phyloP scores from a whole-genome alignment of 2,113 vertebrate species.

The Nesospiza acunhae region DNA sequence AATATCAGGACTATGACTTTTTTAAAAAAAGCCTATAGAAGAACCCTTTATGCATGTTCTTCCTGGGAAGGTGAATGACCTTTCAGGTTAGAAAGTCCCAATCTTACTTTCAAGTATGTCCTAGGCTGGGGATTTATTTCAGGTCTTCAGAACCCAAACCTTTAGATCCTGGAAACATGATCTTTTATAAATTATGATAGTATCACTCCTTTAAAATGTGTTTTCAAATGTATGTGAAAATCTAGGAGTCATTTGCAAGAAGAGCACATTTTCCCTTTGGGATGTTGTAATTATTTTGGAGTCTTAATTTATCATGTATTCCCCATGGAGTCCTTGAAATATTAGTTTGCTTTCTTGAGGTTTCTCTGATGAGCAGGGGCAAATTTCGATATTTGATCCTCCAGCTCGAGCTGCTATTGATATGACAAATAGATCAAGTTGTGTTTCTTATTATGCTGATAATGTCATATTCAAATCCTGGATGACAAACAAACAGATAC shows the following conservation, averaged over 20 bases:
- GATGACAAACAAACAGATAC: neutral
- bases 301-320: constrained; percentile 51
- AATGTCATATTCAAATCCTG: neutral
- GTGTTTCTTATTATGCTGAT: constrained; percentile 19
- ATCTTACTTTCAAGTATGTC: neutral
- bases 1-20: neutral
- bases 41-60: neutral
- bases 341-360: constrained; percentile 57
- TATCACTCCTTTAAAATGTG: neutral
- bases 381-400: constrained; percentile 47
- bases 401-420: constrained; percentile 1
- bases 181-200: neutral
- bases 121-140: neutral
- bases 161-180: neutral
- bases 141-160: neutral
- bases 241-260: constrained; percentile 27
- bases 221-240: constrained; percentile 6
- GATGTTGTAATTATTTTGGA: constrained; percentile 52
- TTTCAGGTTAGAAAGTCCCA: neutral
- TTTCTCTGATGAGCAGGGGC: constrained; percentile 29
- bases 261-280: neutral
- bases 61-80: neutral
- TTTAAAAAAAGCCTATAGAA: neutral
- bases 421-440: constrained; percentile 36
- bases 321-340: constrained; percentile 37